Evolutionary conservation across 2,113 vertebrate species (phyloP), one percentile per base, ranked within the genome.

Genomic region (Oreochromis tanganicae): DNA sequence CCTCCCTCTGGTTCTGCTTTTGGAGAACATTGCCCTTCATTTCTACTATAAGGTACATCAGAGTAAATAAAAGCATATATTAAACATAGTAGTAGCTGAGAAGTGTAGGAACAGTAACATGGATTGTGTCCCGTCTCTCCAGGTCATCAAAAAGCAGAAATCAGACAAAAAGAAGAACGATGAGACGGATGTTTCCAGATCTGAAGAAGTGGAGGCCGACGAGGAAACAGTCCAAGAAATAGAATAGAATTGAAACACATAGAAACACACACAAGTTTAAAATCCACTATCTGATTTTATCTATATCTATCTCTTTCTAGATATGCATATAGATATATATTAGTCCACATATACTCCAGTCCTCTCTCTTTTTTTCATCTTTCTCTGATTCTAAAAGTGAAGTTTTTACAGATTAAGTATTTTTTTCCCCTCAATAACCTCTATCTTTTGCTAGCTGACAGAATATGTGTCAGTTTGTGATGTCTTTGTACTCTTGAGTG

Each of bases 401-500:
- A 63, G 32, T 36, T 63, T 63, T 36, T 36, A 63, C 32, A 63
- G 5, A n/a, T 63, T 36, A 11, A 61, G 9, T 61, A 0, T 6
- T 59, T 59, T 9, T 19, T 34, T 34, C 2, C 3, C 0, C 9
- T 17, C 32, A 63, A 34, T 63, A 19, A 36, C 59, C 59, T 63
- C 16, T n/a, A 36, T 36, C 9, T 63, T 63, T 63, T 0, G 32
- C 32, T 4, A 36, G 59, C 46, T 50, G 7, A 63, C 2, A 63
- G 59, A 36, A 63, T 61, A 0, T 1, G 5, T 36, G 59, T 63
- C 59, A 63, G 0, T 63, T 0, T 63, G 32, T 63, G 9, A 19
- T 63, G 32, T 63, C 59, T 63, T 63, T 63, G 59, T 36, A 36
- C 32, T 63, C 17, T 36, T 0, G 9, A 36, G 5, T 63, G 32